phyloP scores from a whole-genome alignment of 2,797 vertebrate genomes.

The Labeo calbasu region DNA sequence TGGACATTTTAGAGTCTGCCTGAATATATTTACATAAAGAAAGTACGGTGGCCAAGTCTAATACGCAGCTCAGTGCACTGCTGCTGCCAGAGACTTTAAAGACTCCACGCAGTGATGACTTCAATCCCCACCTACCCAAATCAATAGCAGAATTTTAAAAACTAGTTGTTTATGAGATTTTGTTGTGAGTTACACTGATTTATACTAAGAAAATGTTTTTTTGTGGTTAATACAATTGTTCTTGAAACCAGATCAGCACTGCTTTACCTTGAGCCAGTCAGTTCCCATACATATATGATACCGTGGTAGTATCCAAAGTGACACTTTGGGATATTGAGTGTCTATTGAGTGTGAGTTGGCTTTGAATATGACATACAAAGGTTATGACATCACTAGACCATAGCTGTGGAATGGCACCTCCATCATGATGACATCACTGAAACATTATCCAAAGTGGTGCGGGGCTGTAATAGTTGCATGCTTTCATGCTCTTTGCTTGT shows the following conservation, averaged over 20 bases:
- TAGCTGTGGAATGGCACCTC: constrained; percentile 6
- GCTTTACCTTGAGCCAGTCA: neutral
- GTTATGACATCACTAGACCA: constrained; percentile 10
- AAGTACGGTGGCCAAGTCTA: neutral
- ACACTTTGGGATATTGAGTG: neutral
- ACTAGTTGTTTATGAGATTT: neutral
- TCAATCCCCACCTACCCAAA: neutral
- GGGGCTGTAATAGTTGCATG: neutral
- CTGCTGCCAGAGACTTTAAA: constrained; percentile 6
- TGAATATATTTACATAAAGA: constrained; percentile 24
- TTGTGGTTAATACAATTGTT: neutral
- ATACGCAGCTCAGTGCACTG: constrained; percentile 16
- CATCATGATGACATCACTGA: constrained; percentile 23
- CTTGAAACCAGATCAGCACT: neutral
- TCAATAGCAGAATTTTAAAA: neutral
- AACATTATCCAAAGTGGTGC: constrained; percentile 11
- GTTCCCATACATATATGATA: neutral
- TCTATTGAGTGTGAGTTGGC: constrained; percentile 3
- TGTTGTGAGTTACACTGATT: neutral
- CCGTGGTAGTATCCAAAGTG: neutral
- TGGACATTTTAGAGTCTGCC: neutral
- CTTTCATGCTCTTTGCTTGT: neutral
- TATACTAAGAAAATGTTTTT: neutral
- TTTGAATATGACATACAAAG: constrained; percentile 7
- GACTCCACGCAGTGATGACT: neutral